A percentile compares a stretch with the other conserved stretches of the same genome.
phyloP scores from a whole-genome alignment of 2,113 vertebrate species.

The Rhinogobius similis region DNA sequence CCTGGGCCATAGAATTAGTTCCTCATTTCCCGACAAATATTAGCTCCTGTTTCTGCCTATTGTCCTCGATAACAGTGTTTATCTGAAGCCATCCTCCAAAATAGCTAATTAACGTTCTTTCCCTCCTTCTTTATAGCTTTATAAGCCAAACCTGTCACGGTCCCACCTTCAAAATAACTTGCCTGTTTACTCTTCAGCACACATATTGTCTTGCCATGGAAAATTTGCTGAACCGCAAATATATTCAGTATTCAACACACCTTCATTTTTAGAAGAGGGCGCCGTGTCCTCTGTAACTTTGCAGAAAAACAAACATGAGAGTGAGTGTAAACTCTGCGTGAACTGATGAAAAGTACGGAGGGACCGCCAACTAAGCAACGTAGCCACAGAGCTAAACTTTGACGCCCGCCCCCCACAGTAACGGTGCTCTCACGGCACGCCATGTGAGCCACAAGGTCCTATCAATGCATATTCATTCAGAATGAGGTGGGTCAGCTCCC shows the following conservation, averaged over 20 bases:
- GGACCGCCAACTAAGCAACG: conserved; percentile 44
- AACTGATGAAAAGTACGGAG: conserved; percentile 47
- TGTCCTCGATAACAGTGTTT: conserved; percentile 67
- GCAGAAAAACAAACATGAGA: conserved; percentile 58
- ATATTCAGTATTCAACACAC: conserved; percentile 61
- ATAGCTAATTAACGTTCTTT: conserved; percentile 57
- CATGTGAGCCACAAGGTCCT: conserved; percentile 4
- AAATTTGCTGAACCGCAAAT: conserved; percentile 63
- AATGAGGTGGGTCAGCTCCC: conserved; percentile 56
- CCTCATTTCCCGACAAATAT: conserved; percentile 72
- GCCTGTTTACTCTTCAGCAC: conserved; percentile 59
- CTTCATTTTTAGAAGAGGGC: conserved; percentile 59
- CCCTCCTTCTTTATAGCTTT: conserved; percentile 46
- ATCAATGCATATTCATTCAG: conserved; percentile 46
- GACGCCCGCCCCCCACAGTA: conserved; percentile 21
- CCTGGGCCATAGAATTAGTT: conserved; percentile 65
- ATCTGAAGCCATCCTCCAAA: conserved; percentile 60
- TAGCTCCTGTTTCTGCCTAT: conserved; percentile 61
- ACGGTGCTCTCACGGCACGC: conserved; percentile 30
- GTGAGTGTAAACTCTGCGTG: conserved; percentile 51
- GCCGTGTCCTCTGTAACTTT: conserved; percentile 61
- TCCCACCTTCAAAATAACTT: conserved; percentile 53
- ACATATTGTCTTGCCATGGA: conserved; percentile 52
- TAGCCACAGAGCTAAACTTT: conserved; percentile 44
- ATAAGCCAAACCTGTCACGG: conserved; percentile 61